Conservation (phyloP, 2,113 vertebrate genomes). For the Pantherophis guttatus region DNA sequence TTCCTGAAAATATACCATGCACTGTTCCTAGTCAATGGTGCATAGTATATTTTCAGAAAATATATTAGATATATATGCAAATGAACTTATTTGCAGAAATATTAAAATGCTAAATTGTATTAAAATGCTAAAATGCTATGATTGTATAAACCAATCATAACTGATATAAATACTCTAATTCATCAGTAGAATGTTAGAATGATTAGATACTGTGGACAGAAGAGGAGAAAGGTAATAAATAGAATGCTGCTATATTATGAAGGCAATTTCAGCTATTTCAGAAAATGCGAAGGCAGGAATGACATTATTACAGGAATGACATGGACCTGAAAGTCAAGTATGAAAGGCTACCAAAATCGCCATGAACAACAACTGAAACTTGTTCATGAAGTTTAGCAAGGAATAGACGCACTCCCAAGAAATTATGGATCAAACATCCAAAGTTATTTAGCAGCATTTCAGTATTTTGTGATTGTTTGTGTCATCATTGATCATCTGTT, state of each 20-base stretch:
- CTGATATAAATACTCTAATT: background rate
- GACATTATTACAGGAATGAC: background rate
- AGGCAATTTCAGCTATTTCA: background rate
- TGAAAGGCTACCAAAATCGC: too few relatives aligned
- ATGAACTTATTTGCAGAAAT: background rate
- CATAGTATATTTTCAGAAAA: background rate
- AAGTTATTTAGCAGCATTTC: background rate
- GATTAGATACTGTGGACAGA: background rate
- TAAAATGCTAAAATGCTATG: background rate
- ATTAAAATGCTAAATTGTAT: background rate
- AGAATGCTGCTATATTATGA: background rate
- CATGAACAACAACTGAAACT: background rate
- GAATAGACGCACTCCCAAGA: background rate
- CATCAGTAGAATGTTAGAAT: background rate
- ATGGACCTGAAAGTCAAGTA: background rate
- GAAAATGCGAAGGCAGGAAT: background rate
- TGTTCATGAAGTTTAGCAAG: background rate
- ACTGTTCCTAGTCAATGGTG: background rate
- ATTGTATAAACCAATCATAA: background rate
- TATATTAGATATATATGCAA: background rate
- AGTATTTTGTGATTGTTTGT: background rate
- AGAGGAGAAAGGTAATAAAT: background rate
- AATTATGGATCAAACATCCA: background rate
- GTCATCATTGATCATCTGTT: background rate
- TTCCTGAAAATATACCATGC: background rate